A percentile compares a stretch with the other conserved stretches of the same genome.
These are phyloP conservation scores for Platysternon megacephalum DNA, from an alignment of 2,113 vertebrate genomes.

Conservation along the genomic window DNA sequence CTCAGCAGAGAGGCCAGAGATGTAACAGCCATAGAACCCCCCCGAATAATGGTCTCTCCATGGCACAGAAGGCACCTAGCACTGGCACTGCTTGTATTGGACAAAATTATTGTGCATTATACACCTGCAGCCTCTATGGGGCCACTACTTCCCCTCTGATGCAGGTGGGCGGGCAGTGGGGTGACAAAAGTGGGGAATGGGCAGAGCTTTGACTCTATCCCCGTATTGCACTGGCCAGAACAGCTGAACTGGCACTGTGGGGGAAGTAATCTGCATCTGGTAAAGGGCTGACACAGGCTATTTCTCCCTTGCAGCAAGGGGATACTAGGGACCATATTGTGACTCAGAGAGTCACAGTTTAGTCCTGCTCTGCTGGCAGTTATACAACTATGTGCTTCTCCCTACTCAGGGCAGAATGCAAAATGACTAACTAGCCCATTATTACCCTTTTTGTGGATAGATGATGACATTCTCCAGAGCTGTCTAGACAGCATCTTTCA, in stretches of 20 bases:
- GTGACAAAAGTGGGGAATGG: neutral
- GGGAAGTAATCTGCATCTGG: neutral
- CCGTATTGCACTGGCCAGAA: neutral
- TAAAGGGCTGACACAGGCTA: neutral
- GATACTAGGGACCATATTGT: neutral
- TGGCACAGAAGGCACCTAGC: neutral
- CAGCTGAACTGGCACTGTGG: neutral
- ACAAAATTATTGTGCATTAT: neutral
- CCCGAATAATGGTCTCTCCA: neutral
- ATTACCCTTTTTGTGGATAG: neutral
- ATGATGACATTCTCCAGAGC: too few species aligned
- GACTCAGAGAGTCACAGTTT: neutral
- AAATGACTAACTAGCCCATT: neutral
- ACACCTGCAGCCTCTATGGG: neutral
- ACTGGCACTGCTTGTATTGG: neutral
- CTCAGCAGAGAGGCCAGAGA: neutral
- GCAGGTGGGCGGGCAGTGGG: neutral
- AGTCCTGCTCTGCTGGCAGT: neutral
- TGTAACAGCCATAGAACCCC: neutral
- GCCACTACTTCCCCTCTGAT: neutral
- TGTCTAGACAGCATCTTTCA: neutral
- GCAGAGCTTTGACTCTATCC: neutral
- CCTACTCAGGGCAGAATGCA: neutral
- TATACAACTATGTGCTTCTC: neutral
- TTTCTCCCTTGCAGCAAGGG: neutral